phyloP scores from a whole-genome alignment of 2,888 invertebrate species.

The Drosophila pseudotakahashii region DNA sequence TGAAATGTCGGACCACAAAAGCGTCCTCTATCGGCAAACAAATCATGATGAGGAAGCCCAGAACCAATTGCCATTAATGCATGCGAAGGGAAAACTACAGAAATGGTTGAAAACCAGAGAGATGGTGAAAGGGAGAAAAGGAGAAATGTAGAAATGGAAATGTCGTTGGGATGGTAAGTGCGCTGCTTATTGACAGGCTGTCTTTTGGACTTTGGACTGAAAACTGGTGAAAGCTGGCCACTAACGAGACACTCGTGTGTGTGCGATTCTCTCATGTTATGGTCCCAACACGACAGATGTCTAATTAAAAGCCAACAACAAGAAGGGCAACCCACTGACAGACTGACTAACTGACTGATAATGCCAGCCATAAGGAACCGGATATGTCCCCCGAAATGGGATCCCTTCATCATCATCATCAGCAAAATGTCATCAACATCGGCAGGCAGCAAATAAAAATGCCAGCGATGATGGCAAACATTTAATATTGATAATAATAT shows the following conservation, averaged over 20 bases:
- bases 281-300: conserved; percentile 24
- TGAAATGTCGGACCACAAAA: conserved; percentile 27
- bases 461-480: conserved; percentile 4
- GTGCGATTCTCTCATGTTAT: conserved; percentile 34
- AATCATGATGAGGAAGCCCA: conserved; percentile 10
- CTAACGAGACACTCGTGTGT: conserved; percentile 48
- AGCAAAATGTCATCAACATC: conserved; percentile 8
- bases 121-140: background rate
- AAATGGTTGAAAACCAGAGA: background rate
- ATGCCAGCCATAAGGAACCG: conserved; percentile 38
- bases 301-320: conserved; percentile 61
- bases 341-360: conserved; percentile 9
- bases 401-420: conserved; percentile 18
- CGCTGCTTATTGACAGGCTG: conserved; percentile 39
- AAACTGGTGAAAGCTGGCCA: conserved; percentile 25
- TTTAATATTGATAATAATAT: conserved; percentile 44
- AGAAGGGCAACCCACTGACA: conserved; percentile 13
- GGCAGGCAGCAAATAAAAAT: conserved; percentile 6
- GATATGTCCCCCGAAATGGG: conserved; percentile 22
- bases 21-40: conserved; percentile 37
- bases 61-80: conserved; percentile 35
- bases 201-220: background rate
- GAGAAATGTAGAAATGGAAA: background rate
- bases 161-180: conserved; percentile 7
- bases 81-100: conserved; percentile 13